These are phyloP conservation scores for Ericerus pela DNA, from an alignment of 1,140 invertebrate species.

Conservation along the genomic window DNA sequence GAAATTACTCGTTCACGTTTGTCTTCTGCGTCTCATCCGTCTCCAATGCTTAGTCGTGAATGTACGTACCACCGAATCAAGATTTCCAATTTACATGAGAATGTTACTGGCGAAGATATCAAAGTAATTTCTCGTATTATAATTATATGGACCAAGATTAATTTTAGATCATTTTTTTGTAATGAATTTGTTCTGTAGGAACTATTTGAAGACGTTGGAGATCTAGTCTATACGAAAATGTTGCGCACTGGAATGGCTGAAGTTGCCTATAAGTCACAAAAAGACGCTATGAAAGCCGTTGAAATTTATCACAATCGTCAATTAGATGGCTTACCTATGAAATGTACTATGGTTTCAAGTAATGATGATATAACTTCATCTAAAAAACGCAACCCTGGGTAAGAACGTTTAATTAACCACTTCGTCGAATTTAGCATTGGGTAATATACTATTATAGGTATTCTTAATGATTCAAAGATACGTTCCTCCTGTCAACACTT, in stretches of 20 bases:
- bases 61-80: conserved; percentile 46
- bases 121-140: conserved; percentile 38
- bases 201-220: conserved; percentile 81
- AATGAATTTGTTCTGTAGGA: conserved; percentile 40
- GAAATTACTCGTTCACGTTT: too few species aligned
- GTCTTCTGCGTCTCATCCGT: too few species aligned
- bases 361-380: not conserved
- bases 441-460: not conserved
- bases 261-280: conserved; percentile 69
- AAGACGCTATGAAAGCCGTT: conserved; percentile 74
- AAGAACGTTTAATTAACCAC: not conserved
- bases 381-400: not conserved
- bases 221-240: conserved; percentile 62
- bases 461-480: not conserved
- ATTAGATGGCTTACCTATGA: conserved; percentile 71
- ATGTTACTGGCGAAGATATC: conserved; percentile 77
- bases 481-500: not conserved
- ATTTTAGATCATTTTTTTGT: conserved; percentile 1
- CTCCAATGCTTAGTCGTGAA: not conserved
- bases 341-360: conserved; percentile 52
- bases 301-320: conserved; percentile 84
- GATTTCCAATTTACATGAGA: conserved; percentile 70
- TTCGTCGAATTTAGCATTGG: not conserved
- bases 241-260: conserved; percentile 75
- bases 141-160: not conserved